Evolutionary conservation across 2,797 vertebrate genomes (phyloP).

Genomic region (Carapus acus): DNA sequence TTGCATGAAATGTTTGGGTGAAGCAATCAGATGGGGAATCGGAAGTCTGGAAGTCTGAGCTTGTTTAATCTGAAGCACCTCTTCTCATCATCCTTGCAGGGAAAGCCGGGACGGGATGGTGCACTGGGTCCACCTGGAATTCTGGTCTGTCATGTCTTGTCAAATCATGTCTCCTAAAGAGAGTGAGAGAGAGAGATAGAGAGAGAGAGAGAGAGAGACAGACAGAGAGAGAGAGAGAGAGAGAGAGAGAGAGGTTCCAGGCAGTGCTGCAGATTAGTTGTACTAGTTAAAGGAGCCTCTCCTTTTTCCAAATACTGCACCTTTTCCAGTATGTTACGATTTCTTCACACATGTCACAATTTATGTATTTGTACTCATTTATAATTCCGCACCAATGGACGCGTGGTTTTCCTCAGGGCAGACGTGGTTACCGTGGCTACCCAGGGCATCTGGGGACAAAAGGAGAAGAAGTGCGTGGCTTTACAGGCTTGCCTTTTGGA

Average conservation of each 20-base stretch:
- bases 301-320: no score
- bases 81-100: conserved; percentile 41
- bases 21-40: no score
- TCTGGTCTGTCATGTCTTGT: conserved; percentile 45
- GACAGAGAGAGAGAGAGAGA: no score
- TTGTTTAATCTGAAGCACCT: conserved; percentile 2
- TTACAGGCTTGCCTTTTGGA: background rate
- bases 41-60: no score
- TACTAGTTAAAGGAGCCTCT: no score
- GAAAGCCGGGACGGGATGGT: conserved; percentile 55
- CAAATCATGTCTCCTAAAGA: no score
- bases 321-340: no score
- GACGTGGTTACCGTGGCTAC: conserved; percentile 34
- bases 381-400: conserved; percentile 10
- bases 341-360: no score
- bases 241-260: background rate
- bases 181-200: no score
- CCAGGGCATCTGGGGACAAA: conserved; percentile 42
- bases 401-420: conserved; percentile 49
- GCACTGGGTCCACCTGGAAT: conserved; percentile 36
- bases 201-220: no score
- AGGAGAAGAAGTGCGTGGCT: conserved; percentile 42
- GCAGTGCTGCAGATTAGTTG: no score
- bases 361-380: background rate
- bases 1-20: no score